Evolutionary conservation across 2,888 invertebrate genomes (phyloP).

Genomic region (Clostera curtula): DNA sequence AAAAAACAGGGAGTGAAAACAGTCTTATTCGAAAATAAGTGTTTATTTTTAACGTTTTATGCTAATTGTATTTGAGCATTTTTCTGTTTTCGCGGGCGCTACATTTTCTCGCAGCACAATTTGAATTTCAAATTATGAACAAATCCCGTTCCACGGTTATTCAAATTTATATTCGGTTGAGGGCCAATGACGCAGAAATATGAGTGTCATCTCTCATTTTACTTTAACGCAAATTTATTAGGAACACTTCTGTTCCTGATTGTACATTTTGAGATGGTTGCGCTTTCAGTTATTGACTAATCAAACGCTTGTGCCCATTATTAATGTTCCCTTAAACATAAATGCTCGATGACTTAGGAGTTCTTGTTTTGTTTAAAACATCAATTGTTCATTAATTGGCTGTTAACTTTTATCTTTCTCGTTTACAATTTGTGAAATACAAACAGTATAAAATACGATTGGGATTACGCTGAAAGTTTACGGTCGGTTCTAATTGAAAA

Average conservation of each 20-base stretch:
- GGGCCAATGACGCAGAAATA: slow-evolving; percentile 59
- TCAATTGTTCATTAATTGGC: background rate
- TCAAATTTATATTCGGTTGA: slow-evolving; percentile 55
- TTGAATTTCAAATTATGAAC: slow-evolving; percentile 62
- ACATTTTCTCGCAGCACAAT: slow-evolving; percentile 53
- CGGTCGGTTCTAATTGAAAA: too few relatives aligned
- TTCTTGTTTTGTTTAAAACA: background rate
- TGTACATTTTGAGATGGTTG: slow-evolving; percentile 22
- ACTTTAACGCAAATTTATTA: slow-evolving; percentile 42
- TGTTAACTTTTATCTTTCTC: background rate
- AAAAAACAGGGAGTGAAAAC: slow-evolving; percentile 24
- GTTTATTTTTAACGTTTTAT: slow-evolving; percentile 51
- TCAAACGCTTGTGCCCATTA: slow-evolving; percentile 20
- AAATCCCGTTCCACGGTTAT: slow-evolving; percentile 54
- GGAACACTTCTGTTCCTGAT: slow-evolving; percentile 36
- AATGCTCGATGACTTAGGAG: slow-evolving; percentile 1
- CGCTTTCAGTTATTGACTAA: slow-evolving; percentile 23
- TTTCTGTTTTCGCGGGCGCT: slow-evolving; percentile 47
- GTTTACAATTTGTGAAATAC: background rate
- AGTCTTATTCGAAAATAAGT: slow-evolving; percentile 35
- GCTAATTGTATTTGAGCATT: slow-evolving; percentile 60
- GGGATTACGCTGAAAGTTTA: too few relatives aligned
- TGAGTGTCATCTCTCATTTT: slow-evolving; percentile 57
- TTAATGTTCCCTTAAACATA: slow-evolving; percentile 10
- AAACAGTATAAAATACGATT: too few relatives aligned